phyloP scores from a whole-genome alignment of 37 sponge, comb jelly and placozoan species.

The Eunapius fragilis region DNA sequence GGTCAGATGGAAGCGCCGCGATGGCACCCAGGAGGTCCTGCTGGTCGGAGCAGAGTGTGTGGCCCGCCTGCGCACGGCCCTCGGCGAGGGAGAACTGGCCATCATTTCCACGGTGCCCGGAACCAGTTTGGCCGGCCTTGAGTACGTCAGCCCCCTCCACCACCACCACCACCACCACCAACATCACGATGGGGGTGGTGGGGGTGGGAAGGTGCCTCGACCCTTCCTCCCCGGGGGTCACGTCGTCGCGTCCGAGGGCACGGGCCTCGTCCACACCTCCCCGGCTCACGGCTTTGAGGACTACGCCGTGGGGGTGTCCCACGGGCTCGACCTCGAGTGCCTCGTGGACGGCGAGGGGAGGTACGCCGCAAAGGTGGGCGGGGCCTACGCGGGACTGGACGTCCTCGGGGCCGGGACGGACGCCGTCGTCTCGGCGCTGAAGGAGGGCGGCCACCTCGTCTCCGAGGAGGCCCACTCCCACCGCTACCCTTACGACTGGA shows the following conservation, averaged over 20 bases:
- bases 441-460: constrained; percentile 14
- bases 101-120: constrained; percentile 45
- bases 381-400: constrained; percentile 35
- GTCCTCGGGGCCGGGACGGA: constrained; percentile 78
- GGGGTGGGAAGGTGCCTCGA: not conserved
- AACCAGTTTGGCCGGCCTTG: constrained; percentile 23
- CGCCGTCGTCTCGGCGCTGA: constrained; percentile 44
- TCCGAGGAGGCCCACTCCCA: constrained; percentile 49
- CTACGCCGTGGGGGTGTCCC: constrained; percentile 61
- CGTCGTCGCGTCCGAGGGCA: constrained; percentile 75
- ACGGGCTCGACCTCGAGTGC: constrained; percentile 68
- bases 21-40: not conserved
- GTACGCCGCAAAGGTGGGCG: constrained; percentile 58
- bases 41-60: constrained; percentile 39
- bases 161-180: too few relatives aligned
- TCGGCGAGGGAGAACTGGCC: constrained; percentile 2
- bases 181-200: not conserved
- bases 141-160: constrained; percentile 56
- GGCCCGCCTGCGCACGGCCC: not conserved
- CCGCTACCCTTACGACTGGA: constrained; percentile 92
- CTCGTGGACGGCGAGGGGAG: constrained; percentile 76
- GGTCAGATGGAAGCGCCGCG: not conserved
- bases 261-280: constrained; percentile 94
- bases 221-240: constrained; percentile 74
- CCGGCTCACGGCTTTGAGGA: constrained; percentile 93